Evolutionary conservation across 2,888 invertebrate species (phyloP).

Genomic region (Lasioglossum marginatum): DNA sequence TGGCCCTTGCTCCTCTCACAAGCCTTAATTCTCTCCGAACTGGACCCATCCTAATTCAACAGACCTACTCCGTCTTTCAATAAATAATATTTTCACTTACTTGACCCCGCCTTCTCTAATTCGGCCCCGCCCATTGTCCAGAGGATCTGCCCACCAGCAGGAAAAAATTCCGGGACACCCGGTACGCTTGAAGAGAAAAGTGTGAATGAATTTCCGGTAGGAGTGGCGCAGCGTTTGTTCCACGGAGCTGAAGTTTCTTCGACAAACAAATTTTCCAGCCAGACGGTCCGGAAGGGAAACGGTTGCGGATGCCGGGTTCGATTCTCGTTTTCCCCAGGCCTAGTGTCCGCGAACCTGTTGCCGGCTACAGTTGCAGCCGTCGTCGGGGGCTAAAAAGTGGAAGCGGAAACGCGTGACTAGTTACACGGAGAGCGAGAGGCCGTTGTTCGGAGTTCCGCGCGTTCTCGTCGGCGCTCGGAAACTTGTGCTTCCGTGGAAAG

Average conservation of each 20-base stretch:
- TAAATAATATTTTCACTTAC: neutral
- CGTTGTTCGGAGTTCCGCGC: neutral
- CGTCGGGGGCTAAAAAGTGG: slow-evolving; percentile 11
- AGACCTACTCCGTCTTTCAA: neutral
- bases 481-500: slow-evolving; percentile 9
- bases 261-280: slow-evolving; percentile 7
- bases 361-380: neutral
- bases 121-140: neutral
- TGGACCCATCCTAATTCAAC: too few species aligned
- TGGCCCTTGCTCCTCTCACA: neutral
- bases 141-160: neutral
- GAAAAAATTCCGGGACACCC: neutral
- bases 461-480: neutral
- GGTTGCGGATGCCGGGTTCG: neutral
- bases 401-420: slow-evolving; percentile 29
- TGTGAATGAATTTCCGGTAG: neutral
- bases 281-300: neutral
- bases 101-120: neutral
- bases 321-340: neutral
- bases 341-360: slow-evolving; percentile 33
- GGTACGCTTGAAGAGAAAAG: neutral
- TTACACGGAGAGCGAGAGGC: neutral
- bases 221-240: neutral
- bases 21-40: neutral
- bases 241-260: slow-evolving; percentile 1